phyloP scores from a whole-genome alignment of 2,113 vertebrate species.

The Fregata magnificens region DNA sequence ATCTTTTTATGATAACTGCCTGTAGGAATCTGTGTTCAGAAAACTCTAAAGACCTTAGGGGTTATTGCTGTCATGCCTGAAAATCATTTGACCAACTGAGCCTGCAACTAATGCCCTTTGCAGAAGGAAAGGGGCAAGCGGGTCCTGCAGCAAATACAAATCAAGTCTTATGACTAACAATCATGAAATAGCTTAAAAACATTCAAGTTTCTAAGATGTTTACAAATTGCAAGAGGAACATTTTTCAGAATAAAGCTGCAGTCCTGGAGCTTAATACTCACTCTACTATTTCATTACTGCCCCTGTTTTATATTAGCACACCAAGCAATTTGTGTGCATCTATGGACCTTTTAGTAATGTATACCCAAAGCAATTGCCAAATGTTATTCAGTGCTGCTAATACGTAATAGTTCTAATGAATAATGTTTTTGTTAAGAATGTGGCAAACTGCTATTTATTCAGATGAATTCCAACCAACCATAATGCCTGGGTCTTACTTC shows the following conservation, averaged over 20 bases:
- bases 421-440: conserved; percentile 67
- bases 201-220: conserved; percentile 14
- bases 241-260: conserved; percentile 49
- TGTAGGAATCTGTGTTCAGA: background rate
- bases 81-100: background rate
- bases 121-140: background rate
- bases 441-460: conserved; percentile 63
- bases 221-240: conserved; percentile 35
- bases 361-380: conserved; percentile 56
- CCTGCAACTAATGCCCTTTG: background rate
- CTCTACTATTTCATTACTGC: conserved; percentile 44
- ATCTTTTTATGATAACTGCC: background rate
- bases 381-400: conserved; percentile 56
- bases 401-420: conserved; percentile 53
- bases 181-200: conserved; percentile 18
- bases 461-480: conserved; percentile 58
- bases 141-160: conserved; percentile 13
- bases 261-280: conserved; percentile 54
- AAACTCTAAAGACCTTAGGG: background rate
- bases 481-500: conserved; percentile 54
- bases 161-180: background rate
- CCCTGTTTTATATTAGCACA: conserved; percentile 43
- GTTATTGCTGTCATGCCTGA: background rate
- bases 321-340: conserved; percentile 21
- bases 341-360: conserved; percentile 38